phyloP scores from a whole-genome alignment of 2,113 vertebrate species.

The Chascanopsetta lugubris region DNA sequence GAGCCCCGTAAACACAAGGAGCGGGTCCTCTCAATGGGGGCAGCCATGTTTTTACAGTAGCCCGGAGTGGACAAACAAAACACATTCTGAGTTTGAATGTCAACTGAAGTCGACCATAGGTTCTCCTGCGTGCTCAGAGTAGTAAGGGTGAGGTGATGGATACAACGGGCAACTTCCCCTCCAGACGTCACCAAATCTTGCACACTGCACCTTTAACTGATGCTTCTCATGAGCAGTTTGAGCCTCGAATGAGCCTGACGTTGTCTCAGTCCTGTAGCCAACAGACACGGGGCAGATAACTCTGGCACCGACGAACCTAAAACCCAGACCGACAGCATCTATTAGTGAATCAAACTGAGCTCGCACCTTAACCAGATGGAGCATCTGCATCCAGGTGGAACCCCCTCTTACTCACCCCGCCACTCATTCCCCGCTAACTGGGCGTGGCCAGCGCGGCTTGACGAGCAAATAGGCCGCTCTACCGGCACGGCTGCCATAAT shows the following conservation, averaged over 20 bases:
- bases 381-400: conserved; percentile 1
- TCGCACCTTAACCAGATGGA: conserved; percentile 21
- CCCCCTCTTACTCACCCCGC: conserved; percentile 4
- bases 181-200: no score
- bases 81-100: no score
- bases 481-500: conserved; percentile 46
- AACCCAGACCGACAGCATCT: conserved; percentile 22
- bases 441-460: conserved; percentile 38
- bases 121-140: no score
- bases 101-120: no score
- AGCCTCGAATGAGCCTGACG: not conserved
- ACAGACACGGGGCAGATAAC: not conserved
- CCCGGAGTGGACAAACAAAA: no score
- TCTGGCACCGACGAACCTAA: conserved; percentile 14
- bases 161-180: no score
- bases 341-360: conserved; percentile 14
- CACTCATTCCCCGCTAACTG: conserved; percentile 29
- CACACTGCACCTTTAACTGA: no score
- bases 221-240: not conserved
- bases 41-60: no score
- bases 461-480: conserved; percentile 66
- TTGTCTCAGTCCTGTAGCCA: not conserved
- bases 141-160: no score
- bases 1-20: no score
- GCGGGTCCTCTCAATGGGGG: no score